These are phyloP conservation scores for Bos indicus DNA, from an alignment of 2,113 vertebrate genomes.

Conservation along the genomic window DNA sequence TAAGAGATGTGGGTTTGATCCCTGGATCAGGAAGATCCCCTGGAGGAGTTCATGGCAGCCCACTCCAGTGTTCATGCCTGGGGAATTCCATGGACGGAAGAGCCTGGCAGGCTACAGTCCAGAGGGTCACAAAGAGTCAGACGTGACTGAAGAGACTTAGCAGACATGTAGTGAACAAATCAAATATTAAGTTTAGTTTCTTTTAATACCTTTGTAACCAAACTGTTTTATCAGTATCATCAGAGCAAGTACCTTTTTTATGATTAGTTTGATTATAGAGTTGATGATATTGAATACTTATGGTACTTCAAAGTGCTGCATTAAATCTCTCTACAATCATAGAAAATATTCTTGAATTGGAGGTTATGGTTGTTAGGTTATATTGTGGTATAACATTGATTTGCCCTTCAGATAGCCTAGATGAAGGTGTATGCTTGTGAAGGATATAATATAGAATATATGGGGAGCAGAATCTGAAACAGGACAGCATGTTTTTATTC, in stretches of 20 bases:
- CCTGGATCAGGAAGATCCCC: background rate
- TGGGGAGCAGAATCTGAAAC: background rate
- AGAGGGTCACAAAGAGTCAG: background rate
- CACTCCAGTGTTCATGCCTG: background rate
- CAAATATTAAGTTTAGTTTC: background rate
- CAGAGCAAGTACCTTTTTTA: background rate
- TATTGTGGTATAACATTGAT: background rate
- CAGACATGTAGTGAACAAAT: background rate
- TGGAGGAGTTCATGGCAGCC: background rate
- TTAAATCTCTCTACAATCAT: background rate
- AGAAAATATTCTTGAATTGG: background rate
- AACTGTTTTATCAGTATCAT: background rate
- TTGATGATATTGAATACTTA: background rate
- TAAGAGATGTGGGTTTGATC: background rate
- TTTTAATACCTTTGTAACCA: background rate
- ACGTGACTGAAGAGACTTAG: background rate
- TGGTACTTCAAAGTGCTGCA: background rate
- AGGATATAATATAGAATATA: background rate
- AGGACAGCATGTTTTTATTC: background rate
- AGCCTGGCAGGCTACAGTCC: background rate
- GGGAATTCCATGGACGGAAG: background rate
- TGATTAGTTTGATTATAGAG: background rate
- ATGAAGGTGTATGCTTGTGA: background rate
- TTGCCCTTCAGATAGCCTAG: background rate
- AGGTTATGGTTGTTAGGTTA: background rate